Percentiles rank a stretch among this genome's conserved stretches.
phyloP scores from a whole-genome alignment of 1,140 invertebrate genomes.

The Campoletis sonorensis region DNA sequence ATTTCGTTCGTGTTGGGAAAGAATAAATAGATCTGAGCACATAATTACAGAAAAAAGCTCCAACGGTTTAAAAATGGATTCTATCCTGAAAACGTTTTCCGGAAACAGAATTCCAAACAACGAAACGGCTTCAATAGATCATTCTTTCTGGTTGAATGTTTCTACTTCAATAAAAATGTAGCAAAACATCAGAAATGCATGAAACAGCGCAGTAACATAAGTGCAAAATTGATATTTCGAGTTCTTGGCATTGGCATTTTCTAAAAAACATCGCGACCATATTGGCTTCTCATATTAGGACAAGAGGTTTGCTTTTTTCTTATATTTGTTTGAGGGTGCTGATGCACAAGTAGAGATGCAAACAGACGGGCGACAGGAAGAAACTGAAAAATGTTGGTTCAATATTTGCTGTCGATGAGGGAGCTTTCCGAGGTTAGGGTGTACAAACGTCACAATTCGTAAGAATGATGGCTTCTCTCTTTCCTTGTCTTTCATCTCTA shows the following conservation, averaged over 20 bases:
- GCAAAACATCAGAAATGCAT: too few relatives aligned
- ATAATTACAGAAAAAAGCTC: too few relatives aligned
- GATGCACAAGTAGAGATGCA: not conserved
- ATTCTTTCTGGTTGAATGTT: too few relatives aligned
- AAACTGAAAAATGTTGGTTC: constrained; percentile 48
- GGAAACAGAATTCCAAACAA: too few relatives aligned
- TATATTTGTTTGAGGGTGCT: constrained; percentile 11
- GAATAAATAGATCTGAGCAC: too few relatives aligned
- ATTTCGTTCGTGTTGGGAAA: too few relatives aligned
- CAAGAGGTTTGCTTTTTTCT: not conserved
- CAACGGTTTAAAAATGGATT: too few relatives aligned
- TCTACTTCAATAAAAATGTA: too few relatives aligned
- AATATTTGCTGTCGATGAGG: constrained; percentile 61
- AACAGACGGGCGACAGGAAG: not conserved
- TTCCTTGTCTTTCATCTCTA: constrained; percentile 46
- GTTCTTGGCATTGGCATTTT: not conserved
- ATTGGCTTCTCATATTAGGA: not conserved
- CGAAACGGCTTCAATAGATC: too few relatives aligned
- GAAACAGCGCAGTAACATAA: too few relatives aligned
- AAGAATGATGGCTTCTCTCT: not conserved
- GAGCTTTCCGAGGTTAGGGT: constrained; percentile 29
- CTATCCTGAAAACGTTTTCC: too few relatives aligned
- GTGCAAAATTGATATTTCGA: not conserved
- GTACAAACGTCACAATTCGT: not conserved
- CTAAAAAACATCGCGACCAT: not conserved